Conservation (phyloP, 2,113 vertebrate genomes). For the Pterophyllum scalare region DNA sequence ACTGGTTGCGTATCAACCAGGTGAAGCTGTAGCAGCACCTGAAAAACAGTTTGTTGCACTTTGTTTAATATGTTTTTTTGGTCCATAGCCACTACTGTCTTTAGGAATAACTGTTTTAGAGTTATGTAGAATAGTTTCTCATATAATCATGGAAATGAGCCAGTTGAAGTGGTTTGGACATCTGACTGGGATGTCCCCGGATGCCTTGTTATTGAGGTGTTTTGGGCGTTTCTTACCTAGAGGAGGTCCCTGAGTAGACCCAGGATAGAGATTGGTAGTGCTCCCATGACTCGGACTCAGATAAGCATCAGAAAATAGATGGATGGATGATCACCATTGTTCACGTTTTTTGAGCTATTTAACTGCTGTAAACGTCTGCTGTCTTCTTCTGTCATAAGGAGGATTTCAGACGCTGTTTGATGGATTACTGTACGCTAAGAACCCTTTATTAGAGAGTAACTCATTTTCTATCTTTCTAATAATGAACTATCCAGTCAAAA, state of each 20-base stretch:
- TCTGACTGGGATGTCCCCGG: too few relatives aligned
- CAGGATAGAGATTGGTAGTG: not conserved
- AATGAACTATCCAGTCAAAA: not conserved
- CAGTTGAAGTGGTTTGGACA: too few relatives aligned
- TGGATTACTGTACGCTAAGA: constrained; percentile 12
- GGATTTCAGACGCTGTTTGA: constrained; percentile 9
- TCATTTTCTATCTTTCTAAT: constrained; percentile 3
- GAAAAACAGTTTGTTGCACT: too few relatives aligned
- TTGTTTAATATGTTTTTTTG: too few relatives aligned
- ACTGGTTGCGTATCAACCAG: not conserved
- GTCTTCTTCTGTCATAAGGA: not conserved
- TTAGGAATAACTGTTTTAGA: not conserved
- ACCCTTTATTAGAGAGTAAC: not conserved
- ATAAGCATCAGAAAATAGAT: not conserved
- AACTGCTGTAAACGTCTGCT: not conserved
- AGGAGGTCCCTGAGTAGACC: not conserved
- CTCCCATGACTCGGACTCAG: not conserved
- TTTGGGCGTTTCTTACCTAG: not conserved
- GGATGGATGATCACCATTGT: not conserved
- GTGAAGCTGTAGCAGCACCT: not conserved
- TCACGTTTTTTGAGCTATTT: not conserved
- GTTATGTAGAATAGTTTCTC: not conserved
- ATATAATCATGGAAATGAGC: not conserved
- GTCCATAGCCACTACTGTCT: not conserved
- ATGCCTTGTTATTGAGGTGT: not conserved